Evolutionary conservation across 2,797 vertebrate species (phyloP), one percentile per base, ranked within the genome.

Genomic region (Nannoperca obscura): DNA sequence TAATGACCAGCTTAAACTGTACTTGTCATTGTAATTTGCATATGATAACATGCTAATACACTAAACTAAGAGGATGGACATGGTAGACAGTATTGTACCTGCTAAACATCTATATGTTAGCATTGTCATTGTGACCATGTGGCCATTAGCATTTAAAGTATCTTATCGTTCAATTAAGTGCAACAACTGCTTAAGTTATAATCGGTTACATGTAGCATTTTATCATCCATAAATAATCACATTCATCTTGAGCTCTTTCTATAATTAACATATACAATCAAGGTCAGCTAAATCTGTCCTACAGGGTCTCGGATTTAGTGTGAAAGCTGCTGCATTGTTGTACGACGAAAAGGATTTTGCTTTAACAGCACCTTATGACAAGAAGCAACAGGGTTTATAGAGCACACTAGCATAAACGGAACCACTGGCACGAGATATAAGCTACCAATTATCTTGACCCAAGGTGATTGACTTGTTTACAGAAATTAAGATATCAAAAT

Each of bases 201-300:
- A 80, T 52, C 24, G 72, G 30, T 64, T 63, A 47, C 32, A 67
- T 69, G 54, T 17, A 60, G 54, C 17, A 68, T 61, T 58, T 60
- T 30, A 42, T 61, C 71, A 80, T 86, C 17, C 76, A 86, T 86
- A 78, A 85, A 59, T 73, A 3, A 86, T 75, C 1, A 6, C 40
- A 38, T 50, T 67, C 34, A 46, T 47, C 57, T 62, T 46, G 40
- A 59, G 52, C 74, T 17, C 1, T 42, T 66, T 64, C 46, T 78
- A 71, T 86, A 78, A 66, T 77, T 74, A 53, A 57, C 38, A 66
- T 12, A 32, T 22, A 59, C 58, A 74, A 80, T 72, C 38, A 55
- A 44, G 60, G 52, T 73, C 62, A 58, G n/a, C 38, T 13, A 12
- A 4, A 40, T 40, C 38, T 20, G 3, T 34, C 38, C 46, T 10